phyloP scores from a whole-genome alignment of 2,797 vertebrate species.

The Clarias platycephalus region DNA sequence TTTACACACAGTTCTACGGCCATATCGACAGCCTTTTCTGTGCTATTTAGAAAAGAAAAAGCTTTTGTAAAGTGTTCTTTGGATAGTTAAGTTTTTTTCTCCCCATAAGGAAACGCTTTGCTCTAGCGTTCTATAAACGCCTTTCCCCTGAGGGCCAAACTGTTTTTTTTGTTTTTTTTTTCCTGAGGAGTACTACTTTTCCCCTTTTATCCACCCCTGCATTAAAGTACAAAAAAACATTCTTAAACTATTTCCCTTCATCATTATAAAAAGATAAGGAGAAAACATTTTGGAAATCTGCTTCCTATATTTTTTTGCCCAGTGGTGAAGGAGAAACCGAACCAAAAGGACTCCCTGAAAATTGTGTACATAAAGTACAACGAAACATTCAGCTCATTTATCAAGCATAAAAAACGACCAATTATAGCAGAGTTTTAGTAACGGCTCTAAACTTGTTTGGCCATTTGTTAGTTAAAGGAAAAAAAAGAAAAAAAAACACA shows the following conservation, averaged over 20 bases:
- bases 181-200: not conserved
- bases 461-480: not conserved
- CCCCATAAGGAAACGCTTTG: not conserved
- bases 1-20: not conserved
- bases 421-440: not conserved
- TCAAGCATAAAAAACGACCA: not conserved
- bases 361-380: not conserved
- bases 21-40: not conserved
- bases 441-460: not conserved
- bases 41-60: not conserved
- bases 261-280: not conserved
- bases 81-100: not conserved
- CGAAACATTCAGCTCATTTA: not conserved
- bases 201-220: slow-evolving; percentile 6
- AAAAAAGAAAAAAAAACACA: not conserved
- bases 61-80: slow-evolving; percentile 3
- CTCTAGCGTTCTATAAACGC: slow-evolving; percentile 14
- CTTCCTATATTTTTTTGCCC: not conserved
- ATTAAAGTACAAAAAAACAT: not conserved
- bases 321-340: not conserved
- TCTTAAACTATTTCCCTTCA: not conserved
- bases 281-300: slow-evolving; percentile 1
- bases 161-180: slow-evolving; percentile 7
- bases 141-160: not conserved
- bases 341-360: not conserved